Conservation (phyloP, 2,113 vertebrate genomes). For the Urocolius indicus region DNA sequence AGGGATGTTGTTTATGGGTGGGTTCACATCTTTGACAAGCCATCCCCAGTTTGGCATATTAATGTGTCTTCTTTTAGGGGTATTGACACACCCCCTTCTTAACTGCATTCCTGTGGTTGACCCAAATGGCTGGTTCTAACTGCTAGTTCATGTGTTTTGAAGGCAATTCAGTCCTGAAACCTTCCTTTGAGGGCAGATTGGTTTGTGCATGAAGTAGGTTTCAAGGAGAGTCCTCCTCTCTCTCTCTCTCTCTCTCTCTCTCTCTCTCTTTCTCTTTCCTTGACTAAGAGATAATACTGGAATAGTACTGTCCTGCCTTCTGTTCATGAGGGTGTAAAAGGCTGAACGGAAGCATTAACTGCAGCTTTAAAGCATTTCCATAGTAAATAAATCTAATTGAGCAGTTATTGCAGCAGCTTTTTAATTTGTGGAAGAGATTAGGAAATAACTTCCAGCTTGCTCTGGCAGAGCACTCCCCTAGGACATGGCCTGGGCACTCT, state of each 20-base stretch:
- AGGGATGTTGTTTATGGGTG: not conserved
- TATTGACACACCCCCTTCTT: not conserved
- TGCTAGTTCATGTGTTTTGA: conserved; percentile 10
- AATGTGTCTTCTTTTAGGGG: not conserved
- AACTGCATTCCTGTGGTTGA: conserved; percentile 37
- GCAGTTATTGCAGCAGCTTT: conserved; percentile 71
- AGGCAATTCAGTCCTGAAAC: conserved; percentile 3
- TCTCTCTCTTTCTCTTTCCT: not conserved
- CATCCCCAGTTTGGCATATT: not conserved
- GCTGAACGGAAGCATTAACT: conserved; percentile 60
- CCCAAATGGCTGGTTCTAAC: not conserved
- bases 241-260: not conserved
- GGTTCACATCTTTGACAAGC: not conserved
- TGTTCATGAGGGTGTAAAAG: conserved; percentile 44
- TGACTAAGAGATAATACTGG: not conserved
- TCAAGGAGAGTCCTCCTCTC: conserved; percentile 15
- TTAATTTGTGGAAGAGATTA: conserved; percentile 73
- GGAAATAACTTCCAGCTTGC: conserved; percentile 71
- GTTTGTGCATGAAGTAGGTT: not conserved
- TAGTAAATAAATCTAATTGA: conserved; percentile 73
- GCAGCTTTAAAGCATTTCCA: conserved; percentile 65
- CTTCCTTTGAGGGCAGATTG: not conserved
- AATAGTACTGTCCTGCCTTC: not conserved
- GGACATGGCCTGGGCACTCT: conserved; percentile 30
- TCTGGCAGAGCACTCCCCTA: conserved; percentile 54